These are phyloP conservation scores for Penaeus monodon DNA, from an alignment of 2,888 invertebrate species.

Conservation along the genomic window DNA sequence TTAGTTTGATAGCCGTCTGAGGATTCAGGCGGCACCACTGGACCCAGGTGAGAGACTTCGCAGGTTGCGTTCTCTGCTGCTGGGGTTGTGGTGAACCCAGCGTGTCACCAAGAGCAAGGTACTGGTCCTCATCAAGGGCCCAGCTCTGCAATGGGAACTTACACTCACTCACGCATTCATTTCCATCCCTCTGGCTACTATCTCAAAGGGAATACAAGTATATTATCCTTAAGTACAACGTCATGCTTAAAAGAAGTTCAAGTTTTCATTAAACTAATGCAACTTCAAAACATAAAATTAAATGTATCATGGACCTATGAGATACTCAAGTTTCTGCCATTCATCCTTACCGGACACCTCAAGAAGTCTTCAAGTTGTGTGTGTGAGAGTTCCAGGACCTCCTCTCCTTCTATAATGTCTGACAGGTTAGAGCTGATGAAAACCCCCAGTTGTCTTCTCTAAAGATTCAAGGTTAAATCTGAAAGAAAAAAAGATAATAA, in stretches of 20 bases:
- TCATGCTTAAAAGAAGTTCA: too few relatives aligned
- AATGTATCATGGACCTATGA: not conserved
- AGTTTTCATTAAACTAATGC: not conserved
- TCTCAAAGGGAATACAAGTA: not conserved
- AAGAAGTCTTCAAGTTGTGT: conserved; percentile 73
- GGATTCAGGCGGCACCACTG: conserved; percentile 72
- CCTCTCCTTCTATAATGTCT: conserved; percentile 74
- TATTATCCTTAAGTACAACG: too few relatives aligned
- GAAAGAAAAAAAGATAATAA: conserved; percentile 12
- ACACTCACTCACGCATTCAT: too few relatives aligned
- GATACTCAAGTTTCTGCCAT: not conserved
- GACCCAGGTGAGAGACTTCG: conserved; percentile 73
- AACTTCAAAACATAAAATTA: not conserved
- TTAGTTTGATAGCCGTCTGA: conserved; percentile 39
- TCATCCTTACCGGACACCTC: conserved; percentile 72
- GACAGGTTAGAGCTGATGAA: conserved; percentile 74
- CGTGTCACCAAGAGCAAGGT: conserved; percentile 73
- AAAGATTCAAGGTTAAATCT: conserved; percentile 67
- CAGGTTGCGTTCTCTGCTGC: conserved; percentile 74
- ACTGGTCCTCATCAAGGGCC: conserved; percentile 68
- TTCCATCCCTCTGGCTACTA: not conserved
- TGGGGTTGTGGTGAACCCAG: conserved; percentile 74
- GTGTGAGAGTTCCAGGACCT: conserved; percentile 73
- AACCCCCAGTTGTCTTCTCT: conserved; percentile 74
- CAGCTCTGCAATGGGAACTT: conserved; percentile 65